Percentiles rank a stretch among this genome's conserved stretches.
Evolutionary conservation across 2,888 invertebrate genomes (phyloP).

Genomic region (Tribolium freemani): DNA sequence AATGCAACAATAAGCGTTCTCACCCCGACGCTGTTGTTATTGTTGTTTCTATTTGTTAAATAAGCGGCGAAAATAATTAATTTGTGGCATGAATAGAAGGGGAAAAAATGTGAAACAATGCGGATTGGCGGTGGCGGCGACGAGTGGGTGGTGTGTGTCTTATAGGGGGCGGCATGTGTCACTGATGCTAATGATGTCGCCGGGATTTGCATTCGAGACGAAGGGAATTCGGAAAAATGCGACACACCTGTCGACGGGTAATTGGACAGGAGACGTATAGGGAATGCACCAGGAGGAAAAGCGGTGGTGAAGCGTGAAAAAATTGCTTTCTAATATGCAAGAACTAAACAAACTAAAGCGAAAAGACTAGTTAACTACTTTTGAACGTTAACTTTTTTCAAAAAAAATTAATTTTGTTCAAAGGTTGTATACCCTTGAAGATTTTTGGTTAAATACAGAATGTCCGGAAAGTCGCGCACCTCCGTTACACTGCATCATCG

Average conservation of each 20-base stretch:
- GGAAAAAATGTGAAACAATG: slow-evolving; percentile 3
- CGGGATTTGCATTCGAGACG: not conserved
- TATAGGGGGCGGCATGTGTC: slow-evolving; percentile 3
- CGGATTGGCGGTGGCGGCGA: not conserved
- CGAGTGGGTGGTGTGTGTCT: not conserved
- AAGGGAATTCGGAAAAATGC: not conserved
- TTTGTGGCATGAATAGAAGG: slow-evolving; percentile 18
- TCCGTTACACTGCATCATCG: no score
- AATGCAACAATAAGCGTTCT: slow-evolving; percentile 17
- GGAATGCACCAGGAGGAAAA: no score
- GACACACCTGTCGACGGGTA: not conserved
- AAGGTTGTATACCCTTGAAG: no score
- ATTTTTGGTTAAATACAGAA: no score
- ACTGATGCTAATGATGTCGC: slow-evolving; percentile 1
- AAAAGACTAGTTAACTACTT: no score
- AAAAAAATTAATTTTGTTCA: no score
- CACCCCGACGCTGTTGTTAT: slow-evolving; percentile 13
- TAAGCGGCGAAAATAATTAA: slow-evolving; percentile 13
- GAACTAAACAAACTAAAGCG: no score
- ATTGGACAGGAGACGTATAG: not conserved
- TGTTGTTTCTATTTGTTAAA: slow-evolving; percentile 23
- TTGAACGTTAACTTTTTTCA: no score
- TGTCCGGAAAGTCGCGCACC: no score
- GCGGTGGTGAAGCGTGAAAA: no score
- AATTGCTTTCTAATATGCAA: no score